These are phyloP conservation scores for Drosophila bocqueti DNA, from an alignment of 1,140 invertebrate species.

Conservation along the genomic window DNA sequence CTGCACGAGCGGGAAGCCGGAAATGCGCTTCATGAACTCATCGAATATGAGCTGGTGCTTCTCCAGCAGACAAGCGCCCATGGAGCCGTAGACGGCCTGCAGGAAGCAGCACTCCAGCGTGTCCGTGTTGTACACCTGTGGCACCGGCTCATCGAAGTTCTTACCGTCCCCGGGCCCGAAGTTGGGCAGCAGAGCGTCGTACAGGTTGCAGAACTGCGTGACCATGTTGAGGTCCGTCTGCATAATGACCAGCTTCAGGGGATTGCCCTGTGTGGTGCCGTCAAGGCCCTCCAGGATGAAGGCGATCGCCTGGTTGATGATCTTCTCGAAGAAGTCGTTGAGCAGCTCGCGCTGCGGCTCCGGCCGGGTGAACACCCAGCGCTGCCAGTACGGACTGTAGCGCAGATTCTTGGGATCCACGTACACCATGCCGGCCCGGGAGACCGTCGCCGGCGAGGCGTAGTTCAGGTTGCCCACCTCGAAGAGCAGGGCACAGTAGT, in stretches of 20 bases:
- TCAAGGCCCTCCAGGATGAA: slow-evolving; percentile 92
- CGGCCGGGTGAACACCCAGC: slow-evolving; percentile 87
- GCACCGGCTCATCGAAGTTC: slow-evolving; percentile 84
- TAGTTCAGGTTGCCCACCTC: slow-evolving; percentile 96
- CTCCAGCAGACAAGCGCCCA: slow-evolving; percentile 91
- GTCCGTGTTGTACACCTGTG: slow-evolving; percentile 86
- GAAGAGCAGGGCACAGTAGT: slow-evolving; percentile 93
- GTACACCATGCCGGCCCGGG: slow-evolving; percentile 96
- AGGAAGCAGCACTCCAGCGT: slow-evolving; percentile 90
- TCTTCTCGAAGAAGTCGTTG: slow-evolving; percentile 85
- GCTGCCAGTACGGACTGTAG: slow-evolving; percentile 93
- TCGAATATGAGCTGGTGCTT: slow-evolving; percentile 91
- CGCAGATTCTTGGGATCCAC: slow-evolving; percentile 96
- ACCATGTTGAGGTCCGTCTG: slow-evolving; percentile 95
- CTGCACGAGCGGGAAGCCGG: slow-evolving; percentile 88
- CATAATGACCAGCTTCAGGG: slow-evolving; percentile 92
- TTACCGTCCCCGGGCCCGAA: slow-evolving; percentile 68
- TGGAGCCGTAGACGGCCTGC: slow-evolving; percentile 92
- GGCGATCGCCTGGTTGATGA: slow-evolving; percentile 89
- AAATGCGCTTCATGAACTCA: slow-evolving; percentile 91
- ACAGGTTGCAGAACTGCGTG: slow-evolving; percentile 92
- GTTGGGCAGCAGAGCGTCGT: slow-evolving; percentile 89
- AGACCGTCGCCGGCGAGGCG: slow-evolving; percentile 96
- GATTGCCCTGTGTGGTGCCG: slow-evolving; percentile 90
- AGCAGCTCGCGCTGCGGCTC: slow-evolving; percentile 69